Conservation (phyloP, 2,888 invertebrate species). For the Nymphalis polychloros region DNA sequence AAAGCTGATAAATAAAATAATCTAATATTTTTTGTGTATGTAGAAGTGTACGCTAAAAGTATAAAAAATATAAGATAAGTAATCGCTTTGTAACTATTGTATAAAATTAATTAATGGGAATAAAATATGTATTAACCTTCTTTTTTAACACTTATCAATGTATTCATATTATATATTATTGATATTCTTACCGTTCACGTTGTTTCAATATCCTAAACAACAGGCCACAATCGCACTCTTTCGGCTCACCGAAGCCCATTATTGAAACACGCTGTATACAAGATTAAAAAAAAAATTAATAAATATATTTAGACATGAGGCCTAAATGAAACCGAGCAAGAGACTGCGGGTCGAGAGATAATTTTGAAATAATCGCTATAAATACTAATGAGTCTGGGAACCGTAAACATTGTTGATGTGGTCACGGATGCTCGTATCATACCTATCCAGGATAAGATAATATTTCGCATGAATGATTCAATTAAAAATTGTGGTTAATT, state of each 20-base stretch:
- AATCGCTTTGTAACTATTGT: too few relatives aligned
- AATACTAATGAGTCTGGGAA: constrained; percentile 35
- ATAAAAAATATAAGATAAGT: too few relatives aligned
- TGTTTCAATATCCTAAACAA: constrained; percentile 39
- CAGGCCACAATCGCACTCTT: constrained; percentile 35
- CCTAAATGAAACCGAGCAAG: constrained; percentile 20
- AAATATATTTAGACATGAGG: constrained; percentile 28
- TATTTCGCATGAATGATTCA: constrained; percentile 6
- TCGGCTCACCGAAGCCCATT: constrained; percentile 39
- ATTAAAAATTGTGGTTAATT: constrained; percentile 6
- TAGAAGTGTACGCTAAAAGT: too few relatives aligned
- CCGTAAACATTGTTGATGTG: constrained; percentile 34
- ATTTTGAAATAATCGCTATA: constrained; percentile 26
- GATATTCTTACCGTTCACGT: constrained; percentile 35
- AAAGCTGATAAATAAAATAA: too few relatives aligned
- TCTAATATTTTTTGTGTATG: too few relatives aligned
- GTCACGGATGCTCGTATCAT: constrained; percentile 34
- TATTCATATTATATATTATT: neutral
- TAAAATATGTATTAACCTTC: too few relatives aligned
- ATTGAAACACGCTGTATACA: constrained; percentile 7
- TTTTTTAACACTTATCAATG: too few relatives aligned
- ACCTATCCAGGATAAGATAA: constrained; percentile 33
- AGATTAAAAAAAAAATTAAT: constrained; percentile 3
- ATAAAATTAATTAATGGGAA: too few relatives aligned
- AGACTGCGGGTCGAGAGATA: constrained; percentile 32